Evolutionary conservation across 2,113 vertebrate species (phyloP).

Genomic region (Calypte anna): DNA sequence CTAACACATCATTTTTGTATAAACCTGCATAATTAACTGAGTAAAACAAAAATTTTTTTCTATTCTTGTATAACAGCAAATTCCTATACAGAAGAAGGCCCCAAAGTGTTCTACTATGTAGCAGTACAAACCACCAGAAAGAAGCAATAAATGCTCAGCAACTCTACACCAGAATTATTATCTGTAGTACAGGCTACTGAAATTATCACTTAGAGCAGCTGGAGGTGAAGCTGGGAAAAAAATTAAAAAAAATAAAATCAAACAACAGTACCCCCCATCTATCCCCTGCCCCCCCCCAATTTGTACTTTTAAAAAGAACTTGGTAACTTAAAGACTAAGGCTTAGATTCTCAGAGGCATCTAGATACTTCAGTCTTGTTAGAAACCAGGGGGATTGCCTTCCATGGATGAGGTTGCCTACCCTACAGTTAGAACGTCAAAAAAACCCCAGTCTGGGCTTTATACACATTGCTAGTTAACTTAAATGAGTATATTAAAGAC

Average conservation of each 20-base stretch:
- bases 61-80: neutral
- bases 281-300: fast-evolving
- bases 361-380: neutral
- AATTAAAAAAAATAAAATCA: neutral
- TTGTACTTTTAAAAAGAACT: neutral
- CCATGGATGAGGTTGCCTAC: neutral
- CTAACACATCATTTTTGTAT: neutral
- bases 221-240: neutral
- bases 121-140: neutral
- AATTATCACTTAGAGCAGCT: neutral
- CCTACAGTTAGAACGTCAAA: neutral
- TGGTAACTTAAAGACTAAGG: neutral
- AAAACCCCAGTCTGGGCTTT: neutral
- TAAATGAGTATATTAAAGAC: neutral
- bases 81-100: neutral
- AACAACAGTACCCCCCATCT: neutral
- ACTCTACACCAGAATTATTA: neutral
- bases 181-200: neutral
- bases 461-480: neutral
- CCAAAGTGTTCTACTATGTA: neutral
- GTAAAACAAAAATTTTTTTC: neutral
- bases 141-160: neutral
- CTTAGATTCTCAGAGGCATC: neutral
- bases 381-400: neutral
- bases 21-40: neutral